Evolutionary conservation across 2,113 vertebrate species (phyloP), one percentile per base, ranked within the genome.

Genomic region (Semicossyphus pulcher): DNA sequence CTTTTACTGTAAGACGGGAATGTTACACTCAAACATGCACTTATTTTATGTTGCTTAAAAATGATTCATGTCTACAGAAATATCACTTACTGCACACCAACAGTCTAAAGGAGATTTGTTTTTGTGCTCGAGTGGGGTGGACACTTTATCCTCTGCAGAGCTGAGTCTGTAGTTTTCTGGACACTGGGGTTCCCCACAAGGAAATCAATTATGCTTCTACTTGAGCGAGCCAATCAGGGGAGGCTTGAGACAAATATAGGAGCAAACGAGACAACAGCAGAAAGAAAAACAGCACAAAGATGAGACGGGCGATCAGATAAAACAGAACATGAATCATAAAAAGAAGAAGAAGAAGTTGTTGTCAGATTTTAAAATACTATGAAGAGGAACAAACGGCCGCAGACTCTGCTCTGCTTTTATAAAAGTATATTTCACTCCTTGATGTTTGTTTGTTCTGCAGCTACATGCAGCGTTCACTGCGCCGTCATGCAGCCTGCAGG

Each of bases 241-340:
- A 83, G 53, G 62, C 37, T 31, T 66, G 39, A 48, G 32, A 31
- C 77, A 80, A 63, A 90, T 60, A 54, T 54, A 47, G 56, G 54
- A 26, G 23, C 31, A 49, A 25, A 61, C 18, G 20, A 34, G 39
- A 64, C 41, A 29, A 36, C 20, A 23, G 42, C 41, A 7, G 37
- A 45, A 45, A 20, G 18, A 18, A 44, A 5, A 42, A 42, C 16
- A 44, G 1, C 41, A n/a, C 41, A 44, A 44, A 18, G 18, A n/a
- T n/a, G n/a, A n/a, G n/a, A n/a, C n/a, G n/a, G n/a, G n/a, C n/a
- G n/a, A n/a, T n/a, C n/a, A n/a, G 37, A 39, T 14, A 41, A n/a
- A 41, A 16, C 2, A 18, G 39, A n/a, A 18, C 16, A 41, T 18
- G 7, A 18, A 41, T 16, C 15, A 18, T 37, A 41, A 20, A 44